Conservation (phyloP, 2,797 vertebrate genomes). For the Rhinogobio ventralis region DNA sequence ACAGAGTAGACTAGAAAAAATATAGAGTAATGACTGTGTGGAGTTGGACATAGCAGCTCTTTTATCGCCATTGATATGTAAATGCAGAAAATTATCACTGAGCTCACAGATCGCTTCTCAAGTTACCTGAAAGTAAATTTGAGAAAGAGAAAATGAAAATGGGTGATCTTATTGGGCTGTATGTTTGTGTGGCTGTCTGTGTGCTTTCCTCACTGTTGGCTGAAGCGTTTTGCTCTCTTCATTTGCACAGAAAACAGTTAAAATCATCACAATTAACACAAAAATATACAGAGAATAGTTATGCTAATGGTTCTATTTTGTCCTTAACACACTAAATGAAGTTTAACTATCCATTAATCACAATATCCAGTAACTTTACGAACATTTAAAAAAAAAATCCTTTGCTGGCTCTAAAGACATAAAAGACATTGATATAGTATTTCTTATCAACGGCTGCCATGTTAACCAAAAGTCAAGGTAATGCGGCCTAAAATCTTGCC, state of each 20-base stretch:
- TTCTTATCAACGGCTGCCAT: neutral
- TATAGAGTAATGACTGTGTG: neutral
- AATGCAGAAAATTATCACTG: neutral
- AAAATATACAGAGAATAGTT: neutral
- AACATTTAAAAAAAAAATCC: neutral
- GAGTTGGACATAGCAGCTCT: neutral
- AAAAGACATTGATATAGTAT: conserved; percentile 1
- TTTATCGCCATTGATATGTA: neutral
- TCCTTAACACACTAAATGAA: neutral
- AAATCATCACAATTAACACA: neutral
- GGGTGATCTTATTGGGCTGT: neutral
- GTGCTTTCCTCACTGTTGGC: conserved; percentile 12
- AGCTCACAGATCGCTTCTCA: neutral
- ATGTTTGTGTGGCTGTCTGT: conserved; percentile 14
- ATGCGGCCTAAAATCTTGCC: neutral
- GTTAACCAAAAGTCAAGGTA: neutral
- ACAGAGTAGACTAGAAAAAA: neutral
- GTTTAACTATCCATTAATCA: neutral
- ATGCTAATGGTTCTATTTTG: neutral
- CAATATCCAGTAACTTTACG: neutral
- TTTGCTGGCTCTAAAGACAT: conserved; percentile 27
- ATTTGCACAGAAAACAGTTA: neutral
- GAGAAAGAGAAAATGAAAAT: neutral
- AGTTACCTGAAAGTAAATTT: neutral
- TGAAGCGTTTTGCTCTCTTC: conserved; percentile 4